A percentile compares a stretch with the other conserved stretches of the same genome.
phyloP scores from a whole-genome alignment of 2,113 vertebrate genomes.

The Galbula dea region DNA sequence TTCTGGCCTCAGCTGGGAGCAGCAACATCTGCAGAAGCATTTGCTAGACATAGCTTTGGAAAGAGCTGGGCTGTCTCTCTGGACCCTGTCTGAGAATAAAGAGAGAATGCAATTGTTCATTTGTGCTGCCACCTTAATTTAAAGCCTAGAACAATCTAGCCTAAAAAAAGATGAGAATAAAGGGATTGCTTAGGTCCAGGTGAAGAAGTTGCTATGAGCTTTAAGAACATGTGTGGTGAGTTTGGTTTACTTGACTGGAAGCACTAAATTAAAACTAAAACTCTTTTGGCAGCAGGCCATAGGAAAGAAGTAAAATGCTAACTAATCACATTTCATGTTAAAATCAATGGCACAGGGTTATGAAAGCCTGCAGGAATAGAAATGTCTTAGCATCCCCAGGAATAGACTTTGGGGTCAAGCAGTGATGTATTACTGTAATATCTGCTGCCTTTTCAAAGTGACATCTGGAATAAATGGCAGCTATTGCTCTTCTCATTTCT shows the following conservation, averaged over 20 bases:
- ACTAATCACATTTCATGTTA: constrained; percentile 64
- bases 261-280: constrained; percentile 58
- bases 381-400: constrained; percentile 24
- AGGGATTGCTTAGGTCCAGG: background rate
- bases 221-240: background rate
- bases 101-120: background rate
- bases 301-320: constrained; percentile 52
- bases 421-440: constrained; percentile 24
- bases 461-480: constrained; percentile 23
- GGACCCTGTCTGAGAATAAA: background rate
- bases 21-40: background rate
- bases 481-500: constrained; percentile 39
- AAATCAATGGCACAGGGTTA: constrained; percentile 59
- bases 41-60: background rate
- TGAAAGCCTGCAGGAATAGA: constrained; percentile 44
- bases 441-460: constrained; percentile 36
- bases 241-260: constrained; percentile 13
- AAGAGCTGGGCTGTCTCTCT: background rate
- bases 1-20: background rate
- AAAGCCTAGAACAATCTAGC: background rate
- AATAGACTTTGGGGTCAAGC: constrained; percentile 22
- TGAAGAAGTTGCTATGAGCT: background rate
- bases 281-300: constrained; percentile 35
- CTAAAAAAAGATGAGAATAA: background rate
- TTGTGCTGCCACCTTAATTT: background rate